phyloP scores from a whole-genome alignment of 2,797 vertebrate genomes.

The Hephaestus fuliginosus region DNA sequence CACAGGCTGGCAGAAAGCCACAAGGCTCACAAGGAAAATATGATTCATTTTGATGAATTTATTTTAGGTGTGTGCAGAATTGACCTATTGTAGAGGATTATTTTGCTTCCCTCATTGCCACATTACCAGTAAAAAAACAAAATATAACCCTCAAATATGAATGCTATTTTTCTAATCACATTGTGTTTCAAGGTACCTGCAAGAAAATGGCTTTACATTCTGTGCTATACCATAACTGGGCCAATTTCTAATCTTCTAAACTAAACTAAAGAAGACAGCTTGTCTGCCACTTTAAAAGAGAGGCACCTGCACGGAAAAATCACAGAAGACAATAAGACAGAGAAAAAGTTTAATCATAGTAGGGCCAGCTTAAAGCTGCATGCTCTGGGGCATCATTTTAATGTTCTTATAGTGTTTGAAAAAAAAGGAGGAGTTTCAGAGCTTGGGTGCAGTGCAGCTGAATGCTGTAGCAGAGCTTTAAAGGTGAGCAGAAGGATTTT shows the following conservation, averaged over 20 bases:
- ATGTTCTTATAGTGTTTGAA: slow-evolving; percentile 35
- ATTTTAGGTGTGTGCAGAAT: background rate
- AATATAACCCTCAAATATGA: slow-evolving; percentile 3
- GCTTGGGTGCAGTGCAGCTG: slow-evolving; percentile 12
- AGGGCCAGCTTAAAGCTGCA: slow-evolving; percentile 31
- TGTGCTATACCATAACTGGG: no score
- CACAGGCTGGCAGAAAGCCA: slow-evolving; percentile 8
- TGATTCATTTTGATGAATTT: background rate
- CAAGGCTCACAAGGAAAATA: background rate
- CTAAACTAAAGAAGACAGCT: background rate
- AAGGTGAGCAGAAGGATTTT: slow-evolving; percentile 41
- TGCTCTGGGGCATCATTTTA: slow-evolving; percentile 37
- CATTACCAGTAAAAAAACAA: background rate
- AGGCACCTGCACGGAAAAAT: slow-evolving; percentile 3
- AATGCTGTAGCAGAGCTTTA: slow-evolving; percentile 32
- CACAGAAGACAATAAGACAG: slow-evolving; percentile 6
- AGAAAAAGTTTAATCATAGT: slow-evolving; percentile 23
- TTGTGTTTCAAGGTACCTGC: background rate
- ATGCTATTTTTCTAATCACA: background rate
- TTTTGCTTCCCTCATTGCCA: background rate
- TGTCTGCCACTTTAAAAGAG: background rate
- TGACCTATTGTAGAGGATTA: background rate
- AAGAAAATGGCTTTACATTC: background rate
- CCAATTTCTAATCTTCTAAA: no score
- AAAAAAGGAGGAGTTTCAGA: slow-evolving; percentile 20